phyloP scores from a whole-genome alignment of 2,113 vertebrate species.

The Acinonyx jubatus region DNA sequence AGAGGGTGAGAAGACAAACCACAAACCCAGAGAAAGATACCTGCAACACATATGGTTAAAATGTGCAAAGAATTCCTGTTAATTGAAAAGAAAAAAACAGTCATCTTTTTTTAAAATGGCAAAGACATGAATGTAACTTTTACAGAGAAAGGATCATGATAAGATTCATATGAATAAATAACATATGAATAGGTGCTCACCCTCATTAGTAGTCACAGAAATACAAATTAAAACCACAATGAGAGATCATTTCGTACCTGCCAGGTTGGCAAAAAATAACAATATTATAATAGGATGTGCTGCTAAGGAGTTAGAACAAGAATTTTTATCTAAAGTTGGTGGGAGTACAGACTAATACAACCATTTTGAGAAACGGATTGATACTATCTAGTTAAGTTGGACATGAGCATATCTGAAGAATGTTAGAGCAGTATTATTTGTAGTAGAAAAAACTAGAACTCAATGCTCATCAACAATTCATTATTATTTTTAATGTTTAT shows the following conservation, averaged over 20 bases:
- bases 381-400: background rate
- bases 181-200: background rate
- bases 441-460: background rate
- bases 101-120: background rate
- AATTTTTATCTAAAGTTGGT: background rate
- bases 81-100: conserved; percentile 18
- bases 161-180: background rate
- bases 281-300: background rate
- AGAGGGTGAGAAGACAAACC: background rate
- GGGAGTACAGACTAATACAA: background rate
- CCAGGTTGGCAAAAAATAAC: background rate
- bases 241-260: background rate
- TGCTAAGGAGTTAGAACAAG: background rate
- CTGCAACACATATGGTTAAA: background rate
- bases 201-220: background rate
- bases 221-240: conserved; percentile 39
- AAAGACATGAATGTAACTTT: background rate
- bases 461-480: background rate
- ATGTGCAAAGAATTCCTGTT: conserved; percentile 36
- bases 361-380: background rate
- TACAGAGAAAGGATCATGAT: background rate
- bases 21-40: background rate
- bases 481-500: too few relatives aligned
- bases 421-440: background rate
- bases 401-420: background rate